These are phyloP conservation scores for Cyclophora punctaria DNA, from an alignment of 2,888 invertebrate genomes.

Conservation along the genomic window DNA sequence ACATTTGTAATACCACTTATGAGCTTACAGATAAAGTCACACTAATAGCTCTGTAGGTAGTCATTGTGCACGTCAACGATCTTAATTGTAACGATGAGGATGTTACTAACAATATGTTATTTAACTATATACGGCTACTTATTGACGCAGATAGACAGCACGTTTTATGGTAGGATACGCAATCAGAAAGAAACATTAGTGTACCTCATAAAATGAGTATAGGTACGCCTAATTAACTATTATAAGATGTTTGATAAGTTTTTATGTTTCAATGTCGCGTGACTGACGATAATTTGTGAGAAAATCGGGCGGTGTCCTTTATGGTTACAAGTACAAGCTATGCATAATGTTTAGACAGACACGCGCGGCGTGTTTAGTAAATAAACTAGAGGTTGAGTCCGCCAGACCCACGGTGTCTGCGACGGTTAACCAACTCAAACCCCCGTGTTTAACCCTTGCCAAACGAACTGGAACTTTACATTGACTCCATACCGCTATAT, in stretches of 20 bases:
- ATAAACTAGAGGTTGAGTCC: conserved; percentile 11
- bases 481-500: not conserved
- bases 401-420: conserved; percentile 3
- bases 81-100: too few relatives aligned
- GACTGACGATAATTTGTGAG: conserved; percentile 40
- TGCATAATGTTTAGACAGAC: conserved; percentile 15
- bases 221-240: conserved; percentile 47
- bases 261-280: conserved; percentile 59
- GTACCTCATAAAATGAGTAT: conserved; percentile 7
- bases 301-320: conserved; percentile 36
- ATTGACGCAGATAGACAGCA: too few relatives aligned
- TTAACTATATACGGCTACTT: too few relatives aligned
- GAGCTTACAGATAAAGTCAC: conserved; percentile 19
- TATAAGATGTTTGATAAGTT: conserved; percentile 55
- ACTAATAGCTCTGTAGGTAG: conserved; percentile 17
- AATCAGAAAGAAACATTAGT: conserved; percentile 54
- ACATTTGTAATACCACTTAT: conserved; percentile 28
- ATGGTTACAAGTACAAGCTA: conserved; percentile 8
- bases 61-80: conserved; percentile 4
- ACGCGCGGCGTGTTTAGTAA: conserved; percentile 16
- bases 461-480: conserved; percentile 9
- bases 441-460: conserved; percentile 8
- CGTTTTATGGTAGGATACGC: conserved; percentile 5
- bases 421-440: not conserved
- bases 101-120: too few relatives aligned